Base-by-base conservation (phyloP, 2,113 vertebrate species). In the Cyrtonyx montezumae region DNA sequence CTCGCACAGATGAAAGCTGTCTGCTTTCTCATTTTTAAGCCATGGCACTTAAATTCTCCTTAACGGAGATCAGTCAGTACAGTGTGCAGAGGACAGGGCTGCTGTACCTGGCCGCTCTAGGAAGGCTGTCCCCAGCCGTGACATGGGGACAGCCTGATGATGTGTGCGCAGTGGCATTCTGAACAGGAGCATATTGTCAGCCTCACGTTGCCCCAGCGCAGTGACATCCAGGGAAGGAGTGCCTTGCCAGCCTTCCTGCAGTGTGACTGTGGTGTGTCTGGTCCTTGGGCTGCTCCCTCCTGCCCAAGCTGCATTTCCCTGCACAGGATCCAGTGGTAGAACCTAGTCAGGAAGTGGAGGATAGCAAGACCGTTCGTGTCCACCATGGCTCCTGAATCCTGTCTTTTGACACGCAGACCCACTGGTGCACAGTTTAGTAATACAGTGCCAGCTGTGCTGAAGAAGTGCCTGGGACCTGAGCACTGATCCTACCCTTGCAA, bases 391-490 rank as follows among this genome's bases (percentile, higher is more conserved):
- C 84, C 12, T 67, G 77, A 84, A 59, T 86, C 73, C 77, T 48
- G 16, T 67, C 61, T 78, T 81, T 70, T 5, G 91, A 15, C 56
- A 20, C 10, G 2, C 30, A 10, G 28, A n/a, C 21, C 84, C n/a
- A 34, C 20, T 4, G 2, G 21, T 69, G 28, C 32, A 42, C 0
- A 0, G 3, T 42, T 42, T 32, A 63, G 71, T 59, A 84, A 45
- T 79, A 11, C 19, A 67, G 18, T 48, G 4, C 0, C 0, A 5
- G 30, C 43, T 78, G 56, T 67, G 53, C 84, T 34, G 69, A 56
- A 62, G 65, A 78, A 43, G 56, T 0, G 0, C 48, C 0, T 1
- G n/a, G 66, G 79, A 67, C 79, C 67, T 2, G 4, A 0, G 8
- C 0, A 0, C 70, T 59, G 51, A 26, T 68, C 74, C 58, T 80